Base-by-base conservation (phyloP, 2,113 vertebrate genomes). In the Istiophorus platypterus region DNA sequence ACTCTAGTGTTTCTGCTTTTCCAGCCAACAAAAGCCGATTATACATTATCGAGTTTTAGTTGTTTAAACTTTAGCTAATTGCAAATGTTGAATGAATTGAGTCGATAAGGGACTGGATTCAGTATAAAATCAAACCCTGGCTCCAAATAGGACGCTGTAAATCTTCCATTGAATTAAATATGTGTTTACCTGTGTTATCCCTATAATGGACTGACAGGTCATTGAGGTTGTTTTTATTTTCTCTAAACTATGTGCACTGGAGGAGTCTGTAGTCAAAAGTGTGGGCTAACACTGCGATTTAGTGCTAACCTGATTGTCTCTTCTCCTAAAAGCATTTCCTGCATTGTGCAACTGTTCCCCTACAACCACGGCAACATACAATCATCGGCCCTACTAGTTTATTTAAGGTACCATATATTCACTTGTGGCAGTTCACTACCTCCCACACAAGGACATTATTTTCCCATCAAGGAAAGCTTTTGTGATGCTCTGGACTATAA, bases 311-410 rank as follows among this genome's bases (percentile, higher is more conserved):
- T 85, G 80, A 87, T 89, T 80, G 85, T 85, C 77, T 77, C 52
- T 80, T 67, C 77, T 77, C 74, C 76, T 89, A 84, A 92, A 88
- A 82, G 80, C 18, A 89, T 92, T 89, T 92, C 85, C 83, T 80
- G 76, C 20, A 37, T 78, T 6, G 56, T 69, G 76, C 64, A 81
- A 83, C 86, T 81, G 74, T 85, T 89, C 69, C 85, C 92, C 71
- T 58, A 70, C 29, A 47, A 85, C 90, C 82, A 88, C 31, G 17
- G 81, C 59, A 77, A 76, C 85, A 90, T 52, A 81, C 74, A 89
- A 88, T 88, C 82, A 87, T 41, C 78, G 65, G 39, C 78, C 45
- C 6, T 80, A 41, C 76, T 81, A 88, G 79, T 89, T 90, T 86
- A 89, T 93, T 92, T 89, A 89, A 88, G 83, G 70, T 71, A 68